These are phyloP conservation scores for Zingel zingel DNA, from an alignment of 2,113 vertebrate species.

Conservation along the genomic window DNA sequence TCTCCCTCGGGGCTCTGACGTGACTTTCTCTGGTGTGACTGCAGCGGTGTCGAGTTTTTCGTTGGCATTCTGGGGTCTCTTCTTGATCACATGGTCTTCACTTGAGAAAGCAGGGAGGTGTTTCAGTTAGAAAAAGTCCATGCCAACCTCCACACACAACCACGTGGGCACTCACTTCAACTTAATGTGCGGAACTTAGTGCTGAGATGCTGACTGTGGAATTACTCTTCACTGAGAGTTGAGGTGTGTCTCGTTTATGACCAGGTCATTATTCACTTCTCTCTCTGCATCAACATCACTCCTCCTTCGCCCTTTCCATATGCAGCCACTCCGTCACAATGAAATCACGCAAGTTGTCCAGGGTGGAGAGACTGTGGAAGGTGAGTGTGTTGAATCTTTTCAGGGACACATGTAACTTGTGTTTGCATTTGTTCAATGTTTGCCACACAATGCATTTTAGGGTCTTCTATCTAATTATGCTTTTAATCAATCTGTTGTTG, in stretches of 20 bases:
- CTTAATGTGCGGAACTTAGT: slow-evolving; percentile 82
- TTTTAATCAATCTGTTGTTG: slow-evolving; percentile 44
- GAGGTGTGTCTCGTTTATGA: slow-evolving; percentile 85
- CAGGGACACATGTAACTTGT: not conserved
- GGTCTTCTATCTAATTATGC: slow-evolving; percentile 11
- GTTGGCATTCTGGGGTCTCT: slow-evolving; percentile 25
- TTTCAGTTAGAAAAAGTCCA: slow-evolving; percentile 38
- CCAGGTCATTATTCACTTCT: slow-evolving; percentile 71
- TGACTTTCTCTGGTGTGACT: slow-evolving; percentile 34
- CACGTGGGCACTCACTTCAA: slow-evolving; percentile 34
- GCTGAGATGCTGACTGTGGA: slow-evolving; percentile 84
- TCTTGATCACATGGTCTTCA: slow-evolving; percentile 36
- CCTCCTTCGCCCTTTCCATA: slow-evolving; percentile 35
- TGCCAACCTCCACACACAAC: slow-evolving; percentile 7
- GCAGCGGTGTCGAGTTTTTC: slow-evolving; percentile 55
- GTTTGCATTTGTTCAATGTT: not conserved
- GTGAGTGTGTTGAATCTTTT: slow-evolving; percentile 83
- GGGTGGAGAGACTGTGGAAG: slow-evolving; percentile 90
- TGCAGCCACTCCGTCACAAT: slow-evolving; percentile 75
- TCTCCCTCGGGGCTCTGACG: slow-evolving; percentile 27
- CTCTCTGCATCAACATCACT: slow-evolving; percentile 58
- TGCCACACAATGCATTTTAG: not conserved
- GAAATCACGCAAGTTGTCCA: slow-evolving; percentile 88
- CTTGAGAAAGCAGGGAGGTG: slow-evolving; percentile 48
- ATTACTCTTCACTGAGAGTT: slow-evolving; percentile 85